Evolutionary conservation across 2,888 invertebrate species (phyloP).

Genomic region (Elysia crispata): DNA sequence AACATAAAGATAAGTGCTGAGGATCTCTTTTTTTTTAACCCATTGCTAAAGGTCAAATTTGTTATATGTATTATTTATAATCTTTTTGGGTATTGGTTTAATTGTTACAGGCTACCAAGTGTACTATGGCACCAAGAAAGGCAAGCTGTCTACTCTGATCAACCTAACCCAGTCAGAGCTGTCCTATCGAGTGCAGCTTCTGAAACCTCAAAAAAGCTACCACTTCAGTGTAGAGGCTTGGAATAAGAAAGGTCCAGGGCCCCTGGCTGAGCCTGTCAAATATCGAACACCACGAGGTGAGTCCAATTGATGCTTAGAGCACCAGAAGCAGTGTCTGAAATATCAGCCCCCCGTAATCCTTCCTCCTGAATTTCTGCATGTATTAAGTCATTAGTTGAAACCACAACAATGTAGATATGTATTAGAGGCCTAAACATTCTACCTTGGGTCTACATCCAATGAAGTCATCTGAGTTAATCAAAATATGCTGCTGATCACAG

Average conservation of each 20-base stretch:
- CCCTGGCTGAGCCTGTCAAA: slow-evolving; percentile 85
- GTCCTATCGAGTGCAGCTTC: slow-evolving; percentile 85
- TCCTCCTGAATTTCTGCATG: too few species aligned
- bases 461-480: too few species aligned
- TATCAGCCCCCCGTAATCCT: background rate
- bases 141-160: slow-evolving; percentile 89
- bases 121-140: slow-evolving; percentile 89
- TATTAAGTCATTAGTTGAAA: too few species aligned
- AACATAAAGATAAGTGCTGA: too few species aligned
- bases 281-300: slow-evolving; percentile 55
- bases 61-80: too few species aligned
- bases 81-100: too few species aligned
- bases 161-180: slow-evolving; percentile 88
- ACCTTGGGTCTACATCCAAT: too few species aligned
- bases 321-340: background rate
- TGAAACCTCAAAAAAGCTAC: slow-evolving; percentile 91
- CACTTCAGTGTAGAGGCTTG: slow-evolving; percentile 95
- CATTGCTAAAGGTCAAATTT: too few species aligned
- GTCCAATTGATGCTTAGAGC: background rate
- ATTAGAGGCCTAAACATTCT: too few species aligned
- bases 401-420: too few species aligned
- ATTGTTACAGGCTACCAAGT: slow-evolving; percentile 87
- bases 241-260: slow-evolving; percentile 91
- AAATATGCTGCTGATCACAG: too few species aligned
- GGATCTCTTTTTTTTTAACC: too few species aligned